Percentiles rank a stretch among this genome's conserved stretches.
Evolutionary conservation across 2,888 invertebrate genomes (phyloP).

Genomic region (Plutella xylostella): DNA sequence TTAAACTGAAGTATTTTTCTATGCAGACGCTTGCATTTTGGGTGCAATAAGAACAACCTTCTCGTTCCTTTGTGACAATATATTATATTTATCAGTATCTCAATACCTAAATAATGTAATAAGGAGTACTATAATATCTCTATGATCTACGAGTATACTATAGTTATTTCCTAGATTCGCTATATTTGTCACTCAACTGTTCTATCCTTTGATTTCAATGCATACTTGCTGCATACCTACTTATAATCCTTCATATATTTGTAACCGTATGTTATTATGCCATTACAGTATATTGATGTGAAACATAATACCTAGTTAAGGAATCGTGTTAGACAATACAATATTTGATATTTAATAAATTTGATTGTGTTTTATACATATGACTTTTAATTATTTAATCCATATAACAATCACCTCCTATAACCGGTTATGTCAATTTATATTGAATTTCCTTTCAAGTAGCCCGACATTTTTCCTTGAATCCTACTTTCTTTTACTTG

Average conservation of each 20-base stretch:
- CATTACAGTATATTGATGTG: constrained; percentile 62
- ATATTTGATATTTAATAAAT: constrained; percentile 70
- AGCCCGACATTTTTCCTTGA: neutral
- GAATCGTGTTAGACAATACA: constrained; percentile 71
- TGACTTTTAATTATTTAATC: constrained; percentile 26
- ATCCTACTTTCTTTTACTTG: constrained; percentile 14
- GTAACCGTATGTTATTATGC: constrained; percentile 52
- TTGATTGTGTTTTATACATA: constrained; percentile 64
- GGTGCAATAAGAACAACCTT: too few relatives aligned
- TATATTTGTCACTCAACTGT: neutral
- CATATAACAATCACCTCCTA: too few relatives aligned
- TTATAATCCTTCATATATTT: constrained; percentile 30
- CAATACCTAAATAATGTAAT: too few relatives aligned
- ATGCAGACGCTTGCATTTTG: too few relatives aligned
- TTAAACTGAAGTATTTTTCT: too few relatives aligned
- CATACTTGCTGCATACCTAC: neutral
- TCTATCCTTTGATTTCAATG: too few relatives aligned
- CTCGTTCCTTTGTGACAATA: too few relatives aligned
- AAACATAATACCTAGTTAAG: constrained; percentile 61
- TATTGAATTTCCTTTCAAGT: too few relatives aligned
- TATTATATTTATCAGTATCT: too few relatives aligned
- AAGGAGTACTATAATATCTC: too few relatives aligned
- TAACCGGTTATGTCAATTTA: too few relatives aligned
- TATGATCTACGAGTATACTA: too few relatives aligned
- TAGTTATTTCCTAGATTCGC: constrained; percentile 1